phyloP scores from a whole-genome alignment of 2,888 invertebrate species.

The Notodonta ziczac region DNA sequence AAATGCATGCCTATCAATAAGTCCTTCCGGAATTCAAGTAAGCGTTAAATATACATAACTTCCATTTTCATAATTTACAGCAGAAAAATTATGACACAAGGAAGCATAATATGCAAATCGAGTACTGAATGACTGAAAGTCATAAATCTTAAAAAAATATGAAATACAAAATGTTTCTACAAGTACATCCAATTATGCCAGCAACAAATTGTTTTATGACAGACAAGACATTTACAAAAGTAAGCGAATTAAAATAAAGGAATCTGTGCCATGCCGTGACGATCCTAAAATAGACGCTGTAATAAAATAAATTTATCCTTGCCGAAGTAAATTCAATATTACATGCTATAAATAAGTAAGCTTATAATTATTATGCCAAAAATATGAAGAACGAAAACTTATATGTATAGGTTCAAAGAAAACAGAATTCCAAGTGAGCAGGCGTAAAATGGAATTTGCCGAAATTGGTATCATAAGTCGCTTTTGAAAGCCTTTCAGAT shows the following conservation, averaged over 20 bases:
- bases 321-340: background rate
- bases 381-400: no score
- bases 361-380: no score
- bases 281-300: slow-evolving; percentile 18
- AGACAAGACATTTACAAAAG: slow-evolving; percentile 41
- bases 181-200: background rate
- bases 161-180: background rate
- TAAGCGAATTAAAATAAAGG: slow-evolving; percentile 58
- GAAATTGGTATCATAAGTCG: no score
- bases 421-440: no score
- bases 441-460: no score
- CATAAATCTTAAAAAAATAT: background rate
- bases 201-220: slow-evolving; percentile 15
- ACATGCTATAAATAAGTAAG: no score
- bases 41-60: background rate
- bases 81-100: background rate
- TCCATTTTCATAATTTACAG: background rate
- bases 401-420: no score
- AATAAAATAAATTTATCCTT: slow-evolving; percentile 31
- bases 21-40: background rate
- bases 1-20: background rate
- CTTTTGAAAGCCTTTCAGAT: background rate
- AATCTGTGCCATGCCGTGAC: slow-evolving; percentile 51
- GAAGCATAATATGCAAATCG: background rate
- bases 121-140: background rate